Base-by-base conservation (phyloP, 2,888 invertebrate genomes). In the Geotrupes spiniger region DNA sequence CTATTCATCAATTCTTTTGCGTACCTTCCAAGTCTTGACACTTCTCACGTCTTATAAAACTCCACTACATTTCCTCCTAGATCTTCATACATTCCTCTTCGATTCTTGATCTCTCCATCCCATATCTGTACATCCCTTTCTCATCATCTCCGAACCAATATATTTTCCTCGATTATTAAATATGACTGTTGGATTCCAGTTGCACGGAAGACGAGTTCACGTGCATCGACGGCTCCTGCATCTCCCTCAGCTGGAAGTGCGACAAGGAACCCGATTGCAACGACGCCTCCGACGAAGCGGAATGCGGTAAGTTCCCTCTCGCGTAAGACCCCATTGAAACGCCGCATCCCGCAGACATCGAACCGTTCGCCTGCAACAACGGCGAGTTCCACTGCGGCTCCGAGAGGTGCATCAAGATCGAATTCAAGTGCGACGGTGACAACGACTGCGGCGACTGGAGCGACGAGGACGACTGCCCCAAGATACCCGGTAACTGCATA, bases 401-500 rank as follows among this genome's bases (percentile, higher is more conserved):
- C 5, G 77, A 78, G 17, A 80, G 84, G 46, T 92, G 92, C 68
- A 83, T 92, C 36, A 78, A 84, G 28, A 78, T 80, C 59, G 82
- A 85, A 49, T 91, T 87, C 65, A 82, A 84, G 52, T 92, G 92
- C 65, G 92, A 92, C 59, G 87, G 88, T 0, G 89, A 91, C 63
- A 87, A 90, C 63, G 91, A 92, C 65, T 92, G 92, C 62, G 89
- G 87, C 0, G 92, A 92, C 65, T 88, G 88, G 84, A 89, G 88
- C 43, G 92, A 92, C 63, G 92, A 92, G 65, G 85, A 87, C 62
- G 81, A 85, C 52, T 92, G 92, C 62, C 82, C 83, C 0, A 74
- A 80, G 56, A 79, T 80, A 1, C 60, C 65, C 12, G 81, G 82
- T 25, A 82, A 78, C 57, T 89, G 89, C 62, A 83, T 80, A 29